These are phyloP conservation scores for Xylocampa areola DNA, from an alignment of 2,888 invertebrate genomes.

Conservation along the genomic window DNA sequence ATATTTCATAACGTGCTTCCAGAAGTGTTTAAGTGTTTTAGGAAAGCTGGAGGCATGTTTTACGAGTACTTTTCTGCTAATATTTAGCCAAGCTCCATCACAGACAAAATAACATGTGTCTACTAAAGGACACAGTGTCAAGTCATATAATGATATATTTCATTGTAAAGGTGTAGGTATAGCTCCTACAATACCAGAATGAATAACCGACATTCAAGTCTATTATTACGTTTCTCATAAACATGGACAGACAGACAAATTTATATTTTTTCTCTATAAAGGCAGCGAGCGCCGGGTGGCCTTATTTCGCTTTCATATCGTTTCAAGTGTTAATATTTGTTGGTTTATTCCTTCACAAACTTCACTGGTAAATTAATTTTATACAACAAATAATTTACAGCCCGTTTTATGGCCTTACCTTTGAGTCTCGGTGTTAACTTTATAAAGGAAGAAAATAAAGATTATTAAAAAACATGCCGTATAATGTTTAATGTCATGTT, in stretches of 20 bases:
- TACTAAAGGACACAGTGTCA: no score
- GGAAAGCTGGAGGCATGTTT: conserved; percentile 35
- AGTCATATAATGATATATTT: neutral
- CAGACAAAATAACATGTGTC: neutral
- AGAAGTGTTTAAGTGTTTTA: conserved; percentile 46
- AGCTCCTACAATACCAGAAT: neutral
- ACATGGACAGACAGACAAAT: conserved; percentile 37
- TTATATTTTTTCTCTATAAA: conserved; percentile 22
- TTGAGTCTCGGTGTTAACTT: neutral
- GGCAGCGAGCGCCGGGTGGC: conserved; percentile 19
- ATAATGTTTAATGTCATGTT: conserved; percentile 25
- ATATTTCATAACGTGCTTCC: conserved; percentile 52
- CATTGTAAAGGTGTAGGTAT: no score
- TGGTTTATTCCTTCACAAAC: conserved; percentile 67
- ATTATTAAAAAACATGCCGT: neutral
- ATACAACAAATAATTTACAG: conserved; percentile 34
- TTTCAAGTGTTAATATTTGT: conserved; percentile 67
- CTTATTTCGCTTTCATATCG: conserved; percentile 69
- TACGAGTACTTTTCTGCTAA: conserved; percentile 26
- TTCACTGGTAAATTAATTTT: conserved; percentile 44
- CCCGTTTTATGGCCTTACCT: conserved; percentile 4
- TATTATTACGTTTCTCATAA: conserved; percentile 20
- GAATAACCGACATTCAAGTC: neutral
- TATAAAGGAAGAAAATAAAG: conserved; percentile 7
- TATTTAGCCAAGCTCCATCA: conserved; percentile 25